Conservation (phyloP, 2,888 invertebrate species). For the Pheosia gnoma region DNA sequence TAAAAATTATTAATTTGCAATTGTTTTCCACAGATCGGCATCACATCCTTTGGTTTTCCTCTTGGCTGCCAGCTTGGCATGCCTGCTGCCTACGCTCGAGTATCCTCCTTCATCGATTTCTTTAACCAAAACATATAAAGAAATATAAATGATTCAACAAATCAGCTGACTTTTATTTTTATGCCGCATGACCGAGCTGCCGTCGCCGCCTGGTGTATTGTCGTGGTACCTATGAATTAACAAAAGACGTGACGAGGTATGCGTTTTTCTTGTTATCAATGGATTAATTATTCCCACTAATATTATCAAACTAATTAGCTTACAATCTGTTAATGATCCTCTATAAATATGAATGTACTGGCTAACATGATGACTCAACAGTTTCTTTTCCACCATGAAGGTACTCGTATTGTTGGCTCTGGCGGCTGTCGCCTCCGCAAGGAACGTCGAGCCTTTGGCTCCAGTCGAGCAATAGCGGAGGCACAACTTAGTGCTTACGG, state of each 20-base stretch:
- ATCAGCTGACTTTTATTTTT: neutral
- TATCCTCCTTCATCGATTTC: conserved; percentile 40
- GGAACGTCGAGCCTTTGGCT: conserved; percentile 16
- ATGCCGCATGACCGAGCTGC: no score
- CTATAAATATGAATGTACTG: conserved; percentile 27
- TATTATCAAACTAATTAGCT: conserved; percentile 6
- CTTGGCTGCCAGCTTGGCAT: conserved; percentile 34
- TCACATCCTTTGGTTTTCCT: conserved; percentile 40
- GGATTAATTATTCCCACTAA: neutral
- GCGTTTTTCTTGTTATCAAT: neutral
- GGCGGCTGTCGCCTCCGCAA: conserved; percentile 2
- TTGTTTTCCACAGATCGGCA: conserved; percentile 37
- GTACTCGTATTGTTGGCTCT: neutral
- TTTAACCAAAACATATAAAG: conserved; percentile 30
- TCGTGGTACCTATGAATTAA: neutral
- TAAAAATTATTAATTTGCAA: no score
- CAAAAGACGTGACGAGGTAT: neutral
- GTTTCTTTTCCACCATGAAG: conserved; percentile 8
- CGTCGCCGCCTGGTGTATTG: no score
- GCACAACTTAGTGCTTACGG: conserved; percentile 44
- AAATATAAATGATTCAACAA: neutral
- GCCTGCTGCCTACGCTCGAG: conserved; percentile 40
- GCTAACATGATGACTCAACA: conserved; percentile 6
- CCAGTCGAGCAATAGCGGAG: conserved; percentile 17
- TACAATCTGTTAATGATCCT: conserved; percentile 24